Base-by-base conservation (phyloP, 2,888 invertebrate genomes). In the Volucella inanis region DNA sequence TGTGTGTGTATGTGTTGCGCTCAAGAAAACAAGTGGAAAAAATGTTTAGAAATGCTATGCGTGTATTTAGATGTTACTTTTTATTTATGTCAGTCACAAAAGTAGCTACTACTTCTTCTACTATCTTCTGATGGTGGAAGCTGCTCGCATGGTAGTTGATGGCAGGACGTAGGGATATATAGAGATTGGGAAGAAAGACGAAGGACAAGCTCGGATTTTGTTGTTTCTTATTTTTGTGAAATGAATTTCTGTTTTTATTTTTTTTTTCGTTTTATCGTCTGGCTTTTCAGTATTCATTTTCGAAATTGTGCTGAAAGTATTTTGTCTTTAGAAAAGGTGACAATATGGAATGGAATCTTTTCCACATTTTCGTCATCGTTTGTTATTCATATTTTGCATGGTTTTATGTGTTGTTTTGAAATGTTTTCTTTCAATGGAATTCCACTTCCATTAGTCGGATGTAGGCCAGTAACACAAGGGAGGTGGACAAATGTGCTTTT, bases 51-150 rank as follows among this genome's bases (percentile, higher is more conserved):
- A 85, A 85, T 85, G 71, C 85, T 71, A 68, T 57, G 70, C 84
- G 77, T 85, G 85, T 85, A 85, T 85, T 85, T 85, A 85, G 76
- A 81, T 85, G 81, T 85, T 72, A 81, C 76, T 50, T 85, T 81
- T 85, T 85, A 85, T 81, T 85, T 85, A 72, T 67, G 81, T 77
- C 85, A 80, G 80, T 67, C 71, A 57, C 49, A 70, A 71, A 76
- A 85, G 67, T 84, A 76, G 72, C 76, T 76, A 76, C 76, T 64
- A 50, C 52, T 52, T 54, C 38, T 45, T 47, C 39, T 1, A 14
- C 10, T 3, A 41, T 31, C 15, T 6, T 57, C 2, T 57, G 8
- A 4, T n/a, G 12, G 39, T 39, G 52, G 50, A 3, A 18, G 41
- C 68, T 61, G 47, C 68, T 83, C 65, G 64, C 65, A 65, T 79